Evolutionary conservation across 2,797 vertebrate genomes (phyloP), one percentile per base, ranked within the genome.

Genomic region (Phoxinus dragarum): DNA sequence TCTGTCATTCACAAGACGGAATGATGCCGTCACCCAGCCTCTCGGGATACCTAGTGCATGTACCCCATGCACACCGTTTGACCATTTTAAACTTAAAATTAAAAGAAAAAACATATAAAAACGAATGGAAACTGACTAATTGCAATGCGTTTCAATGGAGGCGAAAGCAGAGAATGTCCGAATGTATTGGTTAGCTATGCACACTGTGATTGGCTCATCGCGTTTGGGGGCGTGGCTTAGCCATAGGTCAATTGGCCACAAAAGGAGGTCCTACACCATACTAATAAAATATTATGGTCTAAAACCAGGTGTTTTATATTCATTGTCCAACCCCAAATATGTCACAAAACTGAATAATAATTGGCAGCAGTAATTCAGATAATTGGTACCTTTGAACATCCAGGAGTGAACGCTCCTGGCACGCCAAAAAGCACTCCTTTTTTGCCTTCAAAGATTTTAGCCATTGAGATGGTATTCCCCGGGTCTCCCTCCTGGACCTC

Each of bases 381-480:
- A 0, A 47, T 52, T 38, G 38, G 82, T 87, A 97, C 97, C 95
- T 98, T 97, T 85, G 96, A 97, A 86, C 97, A 98, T 42, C 96
- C 96, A 0, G 97, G 97, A 0, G 97, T 98, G 79, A 97, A 98
- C 0, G 97, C 97, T 42, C 97, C 97, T 1, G 97, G 97, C 49
- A 98, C 96, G 23, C 95, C 97, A 68, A 98, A 97, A 54, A 98
- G 95, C 36, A 98, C 85, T 0, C 97, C 97, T 80, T 95, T 98
- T 92, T 98, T 98, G 59, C 94, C 95, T 82, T 94, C 95, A 84
- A 97, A 98, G 84, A 98, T 93, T 49, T 97, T 92, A 3, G 95
- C 94, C 92, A 97, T 93, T 2, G 95, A 90, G 88, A 97, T 95
- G 86, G 95, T 96, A 38, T 94, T 97, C 3, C 93, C 96, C 1